These are phyloP conservation scores for Piliocolobus tephrosceles DNA, from an alignment of 2,113 vertebrate species.

Conservation along the genomic window DNA sequence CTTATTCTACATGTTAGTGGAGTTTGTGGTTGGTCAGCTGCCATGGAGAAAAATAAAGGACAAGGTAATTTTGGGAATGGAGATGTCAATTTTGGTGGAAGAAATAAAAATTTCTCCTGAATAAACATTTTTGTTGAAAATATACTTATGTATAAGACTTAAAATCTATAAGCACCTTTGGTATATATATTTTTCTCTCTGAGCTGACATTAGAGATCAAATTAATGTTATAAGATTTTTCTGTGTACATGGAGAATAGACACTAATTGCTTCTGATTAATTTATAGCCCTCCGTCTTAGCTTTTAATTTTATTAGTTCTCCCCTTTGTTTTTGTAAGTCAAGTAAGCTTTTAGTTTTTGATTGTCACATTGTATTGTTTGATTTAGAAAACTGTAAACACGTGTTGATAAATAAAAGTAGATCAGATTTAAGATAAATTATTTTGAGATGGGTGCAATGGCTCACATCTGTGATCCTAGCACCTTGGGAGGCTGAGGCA, in stretches of 20 bases:
- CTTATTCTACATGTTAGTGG: constrained; percentile 99
- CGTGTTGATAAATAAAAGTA: neutral
- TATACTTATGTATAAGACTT: constrained; percentile 24
- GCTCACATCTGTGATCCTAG: no score
- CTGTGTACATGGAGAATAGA: neutral
- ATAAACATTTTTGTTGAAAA: constrained; percentile 34
- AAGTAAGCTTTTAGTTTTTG: constrained; percentile 41
- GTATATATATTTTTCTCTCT: constrained; percentile 20
- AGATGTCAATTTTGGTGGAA: constrained; percentile 27
- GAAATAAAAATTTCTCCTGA: neutral
- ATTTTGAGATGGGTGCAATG: no score
- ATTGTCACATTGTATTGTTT: constrained; percentile 50
- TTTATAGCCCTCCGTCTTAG: neutral
- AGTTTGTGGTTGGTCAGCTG: constrained; percentile 97
- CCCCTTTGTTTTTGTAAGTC: neutral
- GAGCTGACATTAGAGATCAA: constrained; percentile 10
- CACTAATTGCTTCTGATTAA: constrained; percentile 36
- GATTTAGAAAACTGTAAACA: neutral
- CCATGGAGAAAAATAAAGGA: constrained; percentile 99
- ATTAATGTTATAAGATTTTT: constrained; percentile 39
- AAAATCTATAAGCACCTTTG: constrained; percentile 24
- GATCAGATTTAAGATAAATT: neutral
- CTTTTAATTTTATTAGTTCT: neutral
- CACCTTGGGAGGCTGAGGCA: no score
- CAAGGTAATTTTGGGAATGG: constrained; percentile 88